A percentile compares a stretch with the other conserved stretches of the same genome.
These are phyloP conservation scores for Bombyx mandarina DNA, from an alignment of 1,140 invertebrate species.

Conservation along the genomic window DNA sequence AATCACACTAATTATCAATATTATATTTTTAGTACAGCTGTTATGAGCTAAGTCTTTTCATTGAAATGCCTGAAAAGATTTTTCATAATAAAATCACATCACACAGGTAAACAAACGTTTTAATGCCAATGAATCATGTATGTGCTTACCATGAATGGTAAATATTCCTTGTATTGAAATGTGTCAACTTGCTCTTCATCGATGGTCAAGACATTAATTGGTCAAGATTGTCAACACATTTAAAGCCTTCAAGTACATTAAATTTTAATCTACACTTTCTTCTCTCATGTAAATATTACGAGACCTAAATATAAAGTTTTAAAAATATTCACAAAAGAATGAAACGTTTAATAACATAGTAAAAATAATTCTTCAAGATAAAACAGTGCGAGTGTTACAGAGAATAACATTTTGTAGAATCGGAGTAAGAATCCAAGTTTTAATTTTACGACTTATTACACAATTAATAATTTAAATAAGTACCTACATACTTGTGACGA, in stretches of 20 bases:
- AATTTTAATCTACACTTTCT: too few relatives aligned
- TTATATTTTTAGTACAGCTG: too few relatives aligned
- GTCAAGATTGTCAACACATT: conserved; percentile 29
- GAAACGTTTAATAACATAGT: conserved; percentile 50
- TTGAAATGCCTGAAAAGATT: too few relatives aligned
- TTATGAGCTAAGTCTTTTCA: too few relatives aligned
- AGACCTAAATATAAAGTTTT: too few relatives aligned
- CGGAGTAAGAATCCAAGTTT: conserved; percentile 45
- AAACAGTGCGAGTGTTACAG: conserved; percentile 62
- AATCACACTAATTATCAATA: too few relatives aligned
- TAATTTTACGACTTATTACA: conserved; percentile 1
- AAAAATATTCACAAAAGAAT: conserved; percentile 52
- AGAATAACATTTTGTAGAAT: conserved; percentile 55
- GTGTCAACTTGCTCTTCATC: conserved; percentile 29
- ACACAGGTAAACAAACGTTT: too few relatives aligned
- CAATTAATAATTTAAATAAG: neutral
- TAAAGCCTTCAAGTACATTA: neutral
- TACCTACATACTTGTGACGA: too few relatives aligned
- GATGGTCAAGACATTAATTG: conserved; percentile 37
- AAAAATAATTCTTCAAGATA: conserved; percentile 67
- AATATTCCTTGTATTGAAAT: conserved; percentile 31
- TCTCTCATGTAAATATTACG: too few relatives aligned
- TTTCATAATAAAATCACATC: too few relatives aligned
- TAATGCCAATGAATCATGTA: neutral
- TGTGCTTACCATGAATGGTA: conserved; percentile 53